Evolutionary conservation across 2,113 vertebrate genomes (phyloP), one percentile per base, ranked within the genome.

Genomic region (Nannospalax galili): DNA sequence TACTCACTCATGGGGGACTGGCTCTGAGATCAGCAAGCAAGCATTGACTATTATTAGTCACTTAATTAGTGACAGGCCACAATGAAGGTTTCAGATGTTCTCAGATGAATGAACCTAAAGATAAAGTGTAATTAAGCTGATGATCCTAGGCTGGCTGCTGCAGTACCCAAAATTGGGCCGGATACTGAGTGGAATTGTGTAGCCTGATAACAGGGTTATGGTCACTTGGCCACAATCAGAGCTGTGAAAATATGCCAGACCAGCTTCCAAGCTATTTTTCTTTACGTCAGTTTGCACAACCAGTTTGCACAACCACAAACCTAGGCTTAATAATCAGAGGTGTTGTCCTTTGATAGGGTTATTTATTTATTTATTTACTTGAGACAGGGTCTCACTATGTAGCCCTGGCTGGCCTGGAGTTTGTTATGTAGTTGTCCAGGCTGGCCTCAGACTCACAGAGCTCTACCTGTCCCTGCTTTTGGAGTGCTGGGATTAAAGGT

Each of bases 31-130:
- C 98, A 98, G 98, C 98, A 98, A 99, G 98, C 97, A 98, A 98
- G 99, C 98, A 97, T 98, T 99, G 99, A 99, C 99, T 98, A 98
- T 99, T 99, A 99, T 99, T 99, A 99, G 98, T 98, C 98, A 98
- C 98, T 98, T 99, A 99, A 99, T 99, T 99, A 99, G 99, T 97
- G 98, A 98, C 98, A 99, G 98, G 98, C 98, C 98, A 99, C 98
- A 98, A 97, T 97, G 98, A 99, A 98, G 97, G 97, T 97, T 98
- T 98, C 98, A 98, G 98, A 99, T 98, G 98, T 98, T 98, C 98
- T 97, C 98, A 98, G 98, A 99, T 97, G 98, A 98, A 98, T 97
- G 98, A 98, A 98, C 97, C 97, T 97, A 98, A 98, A 99, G 98
- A 98, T 98, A 98, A 98, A 97, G 98, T 96, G 98, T 99, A 99